Percentiles rank a stretch among this genome's conserved stretches.
Evolutionary conservation across 2,888 invertebrate genomes (phyloP).

Genomic region (Glyphotaelius pellucidus): DNA sequence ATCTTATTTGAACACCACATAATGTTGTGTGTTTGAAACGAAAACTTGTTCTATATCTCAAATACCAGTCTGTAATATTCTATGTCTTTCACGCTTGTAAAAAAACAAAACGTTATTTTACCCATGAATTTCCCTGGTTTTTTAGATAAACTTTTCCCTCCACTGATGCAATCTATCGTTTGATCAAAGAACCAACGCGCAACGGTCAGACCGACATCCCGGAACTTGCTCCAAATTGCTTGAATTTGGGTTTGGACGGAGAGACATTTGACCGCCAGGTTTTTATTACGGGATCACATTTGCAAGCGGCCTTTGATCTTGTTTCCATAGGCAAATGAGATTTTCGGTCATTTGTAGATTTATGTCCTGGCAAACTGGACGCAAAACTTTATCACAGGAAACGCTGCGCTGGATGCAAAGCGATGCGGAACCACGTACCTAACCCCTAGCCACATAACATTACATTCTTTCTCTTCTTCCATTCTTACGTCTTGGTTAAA

Average conservation of each 20-base stretch:
- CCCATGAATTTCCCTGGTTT: slow-evolving; percentile 18
- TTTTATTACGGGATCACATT: slow-evolving; percentile 18
- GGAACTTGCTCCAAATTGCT: neutral
- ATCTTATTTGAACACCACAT: neutral
- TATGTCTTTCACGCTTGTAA: neutral
- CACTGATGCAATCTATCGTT: slow-evolving; percentile 2
- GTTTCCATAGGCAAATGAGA: neutral
- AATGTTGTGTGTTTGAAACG: neutral
- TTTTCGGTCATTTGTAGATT: neutral
- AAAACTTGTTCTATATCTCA: neutral
- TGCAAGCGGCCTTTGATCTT: slow-evolving; percentile 24
- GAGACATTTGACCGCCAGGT: neutral
- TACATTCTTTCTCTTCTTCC: neutral
- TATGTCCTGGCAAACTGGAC: neutral
- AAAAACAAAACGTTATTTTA: slow-evolving; percentile 28
- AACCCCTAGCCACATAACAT: neutral
- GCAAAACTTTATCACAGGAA: neutral
- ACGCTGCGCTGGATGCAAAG: neutral
- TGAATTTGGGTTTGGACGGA: slow-evolving; percentile 1
- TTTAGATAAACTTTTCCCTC: slow-evolving; percentile 8
- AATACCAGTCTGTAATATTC: neutral
- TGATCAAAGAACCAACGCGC: slow-evolving; percentile 23
- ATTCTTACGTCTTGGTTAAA: no score
- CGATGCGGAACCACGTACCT: neutral
- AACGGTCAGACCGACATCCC: slow-evolving; percentile 9